These are phyloP conservation scores for Elgaria multicarinata DNA, from an alignment of 2,113 vertebrate species.

Conservation along the genomic window DNA sequence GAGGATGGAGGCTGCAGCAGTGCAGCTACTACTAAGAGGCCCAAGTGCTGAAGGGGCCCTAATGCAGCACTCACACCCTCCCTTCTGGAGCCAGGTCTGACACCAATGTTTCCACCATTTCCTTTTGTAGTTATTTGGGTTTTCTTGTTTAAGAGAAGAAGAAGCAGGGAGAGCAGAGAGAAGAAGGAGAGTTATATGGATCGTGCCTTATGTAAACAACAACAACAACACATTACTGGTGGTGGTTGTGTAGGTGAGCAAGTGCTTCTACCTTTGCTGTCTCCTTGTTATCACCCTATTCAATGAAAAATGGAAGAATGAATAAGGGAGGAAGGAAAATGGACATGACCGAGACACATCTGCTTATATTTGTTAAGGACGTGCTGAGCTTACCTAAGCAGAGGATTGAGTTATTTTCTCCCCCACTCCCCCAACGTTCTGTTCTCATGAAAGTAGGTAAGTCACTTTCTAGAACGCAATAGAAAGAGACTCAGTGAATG, in stretches of 20 bases:
- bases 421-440: not conserved
- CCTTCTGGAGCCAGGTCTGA: not conserved
- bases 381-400: conserved; percentile 59
- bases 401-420: conserved; percentile 35
- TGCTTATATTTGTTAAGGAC: conserved; percentile 66
- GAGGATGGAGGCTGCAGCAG: too few relatives aligned
- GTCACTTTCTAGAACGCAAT: conserved; percentile 44
- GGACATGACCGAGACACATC: conserved; percentile 52
- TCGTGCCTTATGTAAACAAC: not conserved
- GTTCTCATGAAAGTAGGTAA: conserved; percentile 56
- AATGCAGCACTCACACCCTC: too few relatives aligned
- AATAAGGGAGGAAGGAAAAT: conserved; percentile 33
- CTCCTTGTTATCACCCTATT: conserved; percentile 76
- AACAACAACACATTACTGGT: conserved; percentile 49
- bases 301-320: conserved; percentile 63
- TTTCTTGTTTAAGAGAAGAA: not conserved
- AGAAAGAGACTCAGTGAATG: conserved; percentile 54
- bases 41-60: too few relatives aligned
- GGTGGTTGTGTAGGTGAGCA: conserved; percentile 66
- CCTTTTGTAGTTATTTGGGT: not conserved
- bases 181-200: not conserved
- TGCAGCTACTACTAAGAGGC: too few relatives aligned
- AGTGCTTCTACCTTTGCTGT: conserved; percentile 71
- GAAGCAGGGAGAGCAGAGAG: not conserved
- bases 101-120: not conserved